These are phyloP conservation scores for Psix sp. DNA, from an alignment of 1,140 invertebrate genomes.

Conservation along the genomic window DNA sequence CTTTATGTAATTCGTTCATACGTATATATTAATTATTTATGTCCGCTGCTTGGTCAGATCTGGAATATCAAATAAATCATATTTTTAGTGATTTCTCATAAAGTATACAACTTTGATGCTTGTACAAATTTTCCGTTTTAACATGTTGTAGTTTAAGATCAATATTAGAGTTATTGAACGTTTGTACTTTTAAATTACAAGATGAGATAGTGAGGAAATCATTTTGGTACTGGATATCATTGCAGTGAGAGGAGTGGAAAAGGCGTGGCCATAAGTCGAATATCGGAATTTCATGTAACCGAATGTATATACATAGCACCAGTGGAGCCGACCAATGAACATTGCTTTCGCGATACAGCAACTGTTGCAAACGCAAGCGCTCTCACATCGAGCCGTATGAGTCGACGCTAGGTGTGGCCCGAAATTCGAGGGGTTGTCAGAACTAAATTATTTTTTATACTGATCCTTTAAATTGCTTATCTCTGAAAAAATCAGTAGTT, in stretches of 20 bases:
- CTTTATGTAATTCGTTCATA: too few relatives aligned
- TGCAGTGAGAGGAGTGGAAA: constrained; percentile 28
- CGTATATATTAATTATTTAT: too few relatives aligned
- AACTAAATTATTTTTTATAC: too few relatives aligned
- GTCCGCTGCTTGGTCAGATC: too few relatives aligned
- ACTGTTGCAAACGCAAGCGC: constrained; percentile 71
- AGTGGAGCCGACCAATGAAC: constrained; percentile 57
- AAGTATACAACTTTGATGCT: too few relatives aligned
- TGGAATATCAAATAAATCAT: too few relatives aligned
- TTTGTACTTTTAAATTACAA: background rate
- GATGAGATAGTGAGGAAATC: background rate
- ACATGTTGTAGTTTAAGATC: too few relatives aligned
- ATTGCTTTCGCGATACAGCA: constrained; percentile 42
- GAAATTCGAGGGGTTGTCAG: background rate
- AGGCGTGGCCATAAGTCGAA: constrained; percentile 62
- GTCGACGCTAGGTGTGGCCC: constrained; percentile 38
- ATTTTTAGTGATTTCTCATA: too few relatives aligned
- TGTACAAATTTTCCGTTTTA: too few relatives aligned
- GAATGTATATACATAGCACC: constrained; percentile 31
- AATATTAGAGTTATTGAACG: too few relatives aligned
- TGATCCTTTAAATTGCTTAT: too few relatives aligned
- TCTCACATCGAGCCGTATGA: constrained; percentile 25
- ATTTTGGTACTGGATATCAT: background rate
- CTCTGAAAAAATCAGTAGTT: too few relatives aligned
- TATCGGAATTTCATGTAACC: constrained; percentile 32